Evolutionary conservation across 2,888 invertebrate species (phyloP).

Genomic region (Polyommatus iphigenia): DNA sequence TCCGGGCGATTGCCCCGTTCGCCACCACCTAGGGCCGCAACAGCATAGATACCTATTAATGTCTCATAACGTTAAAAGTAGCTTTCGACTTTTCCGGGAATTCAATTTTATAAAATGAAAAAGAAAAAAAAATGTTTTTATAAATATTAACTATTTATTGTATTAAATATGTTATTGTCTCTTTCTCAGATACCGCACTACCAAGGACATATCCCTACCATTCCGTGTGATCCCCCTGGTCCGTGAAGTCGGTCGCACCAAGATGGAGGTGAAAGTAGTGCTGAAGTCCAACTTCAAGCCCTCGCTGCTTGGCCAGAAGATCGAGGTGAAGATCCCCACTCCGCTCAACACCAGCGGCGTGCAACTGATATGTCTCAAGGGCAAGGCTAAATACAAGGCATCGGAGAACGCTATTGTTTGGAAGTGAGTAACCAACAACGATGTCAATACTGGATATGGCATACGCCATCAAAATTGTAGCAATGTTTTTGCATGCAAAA

Average conservation of each 20-base stretch:
- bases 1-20: no score
- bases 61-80: no score
- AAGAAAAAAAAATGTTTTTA: no score
- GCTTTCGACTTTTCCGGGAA: background rate
- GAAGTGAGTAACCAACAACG: no score
- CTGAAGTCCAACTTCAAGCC: conserved; percentile 99
- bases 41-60: no score
- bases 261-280: conserved; percentile 99
- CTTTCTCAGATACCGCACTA: conserved; percentile 92
- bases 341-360: conserved; percentile 99
- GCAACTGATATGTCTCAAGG: conserved; percentile 98
- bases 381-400: conserved; percentile 99
- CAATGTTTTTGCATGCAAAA: no score
- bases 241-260: conserved; percentile 98
- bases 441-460: no score
- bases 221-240: conserved; percentile 99
- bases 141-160: no score
- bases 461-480: no score
- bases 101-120: no score
- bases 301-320: conserved; percentile 98
- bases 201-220: conserved; percentile 99
- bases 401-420: conserved; percentile 99
- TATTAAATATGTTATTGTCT: no score
- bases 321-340: conserved; percentile 99
- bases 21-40: no score